Conservation (phyloP, 2,888 invertebrate genomes). For the Melinaea menophilus region DNA sequence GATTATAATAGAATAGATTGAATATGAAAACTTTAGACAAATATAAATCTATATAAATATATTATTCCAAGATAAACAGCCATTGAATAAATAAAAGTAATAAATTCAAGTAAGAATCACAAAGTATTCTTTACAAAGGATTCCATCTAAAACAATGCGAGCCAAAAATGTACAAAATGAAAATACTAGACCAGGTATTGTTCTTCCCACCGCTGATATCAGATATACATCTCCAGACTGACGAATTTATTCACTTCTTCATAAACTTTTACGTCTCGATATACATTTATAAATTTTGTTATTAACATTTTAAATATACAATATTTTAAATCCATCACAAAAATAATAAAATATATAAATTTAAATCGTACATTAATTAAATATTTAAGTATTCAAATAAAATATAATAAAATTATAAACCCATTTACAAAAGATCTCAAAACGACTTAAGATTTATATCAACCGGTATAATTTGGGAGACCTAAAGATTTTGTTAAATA, state of each 20-base stretch:
- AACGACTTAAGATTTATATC: slow-evolving; percentile 7
- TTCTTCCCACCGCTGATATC: slow-evolving; percentile 29
- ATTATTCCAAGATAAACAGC: neutral
- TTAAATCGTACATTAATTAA: too few relatives aligned
- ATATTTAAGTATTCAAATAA: too few relatives aligned
- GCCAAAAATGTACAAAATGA: slow-evolving; percentile 22
- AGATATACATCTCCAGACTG: slow-evolving; percentile 9
- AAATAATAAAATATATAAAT: too few relatives aligned
- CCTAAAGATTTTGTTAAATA: slow-evolving; percentile 13
- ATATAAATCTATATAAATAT: neutral
- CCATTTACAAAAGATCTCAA: too few relatives aligned
- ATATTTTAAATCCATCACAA: too few relatives aligned
- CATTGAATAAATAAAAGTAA: neutral
- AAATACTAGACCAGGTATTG: slow-evolving; percentile 21
- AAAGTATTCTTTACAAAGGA: neutral
- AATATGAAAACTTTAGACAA: neutral
- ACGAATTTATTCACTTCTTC: too few relatives aligned
- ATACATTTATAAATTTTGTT: too few relatives aligned
- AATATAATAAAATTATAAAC: too few relatives aligned
- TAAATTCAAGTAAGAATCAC: neutral
- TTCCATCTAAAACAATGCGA: slow-evolving; percentile 5
- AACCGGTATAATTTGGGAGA: slow-evolving; percentile 14
- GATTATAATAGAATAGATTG: slow-evolving; percentile 1
- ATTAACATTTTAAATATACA: too few relatives aligned
- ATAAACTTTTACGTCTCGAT: too few relatives aligned